Evolutionary conservation across 2,797 vertebrate species (phyloP).

Genomic region (Dermochelys coriacea): DNA sequence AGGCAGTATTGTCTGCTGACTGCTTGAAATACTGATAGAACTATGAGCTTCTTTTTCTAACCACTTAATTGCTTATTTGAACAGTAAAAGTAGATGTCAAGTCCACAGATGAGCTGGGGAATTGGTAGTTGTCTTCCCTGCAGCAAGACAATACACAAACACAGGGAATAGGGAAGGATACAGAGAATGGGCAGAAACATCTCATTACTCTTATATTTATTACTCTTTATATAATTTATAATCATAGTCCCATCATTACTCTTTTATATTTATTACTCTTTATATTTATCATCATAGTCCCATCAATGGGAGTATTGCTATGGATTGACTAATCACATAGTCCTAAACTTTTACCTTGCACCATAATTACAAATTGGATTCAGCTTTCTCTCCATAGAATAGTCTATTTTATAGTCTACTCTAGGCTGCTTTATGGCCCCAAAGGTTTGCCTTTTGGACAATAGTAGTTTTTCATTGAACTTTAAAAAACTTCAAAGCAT

Average conservation of each 20-base stretch:
- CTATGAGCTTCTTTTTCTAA: background rate
- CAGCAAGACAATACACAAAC: background rate
- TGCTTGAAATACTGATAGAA: background rate
- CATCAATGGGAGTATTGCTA: background rate
- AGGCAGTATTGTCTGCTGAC: no score
- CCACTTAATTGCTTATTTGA: background rate
- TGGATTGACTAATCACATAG: constrained; percentile 9
- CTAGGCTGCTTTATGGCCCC: background rate
- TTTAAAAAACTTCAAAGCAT: background rate
- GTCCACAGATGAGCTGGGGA: background rate
- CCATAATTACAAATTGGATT: background rate
- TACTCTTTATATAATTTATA: background rate
- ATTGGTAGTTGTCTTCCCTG: background rate
- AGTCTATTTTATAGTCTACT: background rate
- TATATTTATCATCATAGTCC: background rate
- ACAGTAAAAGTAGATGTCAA: background rate
- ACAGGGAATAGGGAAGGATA: background rate
- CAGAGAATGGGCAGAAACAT: background rate
- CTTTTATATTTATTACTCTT: background rate
- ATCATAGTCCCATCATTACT: background rate
- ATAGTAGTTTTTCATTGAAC: background rate
- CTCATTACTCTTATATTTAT: background rate
- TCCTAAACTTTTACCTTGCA: background rate
- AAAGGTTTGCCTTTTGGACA: background rate
- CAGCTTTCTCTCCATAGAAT: constrained; percentile 41